Conservation (phyloP, 2,888 invertebrate species). For the Harpalus rufipes region DNA sequence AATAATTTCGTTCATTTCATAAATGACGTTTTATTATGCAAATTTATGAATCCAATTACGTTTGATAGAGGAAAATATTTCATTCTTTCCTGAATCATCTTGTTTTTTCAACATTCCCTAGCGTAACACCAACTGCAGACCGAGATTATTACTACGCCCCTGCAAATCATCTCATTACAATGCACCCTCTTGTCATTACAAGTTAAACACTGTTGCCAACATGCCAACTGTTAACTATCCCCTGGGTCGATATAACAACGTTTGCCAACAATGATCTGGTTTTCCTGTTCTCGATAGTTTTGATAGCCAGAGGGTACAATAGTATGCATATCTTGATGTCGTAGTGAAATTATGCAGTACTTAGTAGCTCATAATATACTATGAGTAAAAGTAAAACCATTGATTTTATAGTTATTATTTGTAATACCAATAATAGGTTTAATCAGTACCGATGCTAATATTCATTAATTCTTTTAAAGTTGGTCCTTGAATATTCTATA, state of each 20-base stretch:
- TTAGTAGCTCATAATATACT: too few relatives aligned
- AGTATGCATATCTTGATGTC: not conserved
- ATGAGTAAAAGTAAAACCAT: too few relatives aligned
- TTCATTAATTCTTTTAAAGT: too few relatives aligned
- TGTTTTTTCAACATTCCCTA: not conserved
- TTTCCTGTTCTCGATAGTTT: not conserved
- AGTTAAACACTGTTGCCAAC: conserved; percentile 1
- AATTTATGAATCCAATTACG: conserved; percentile 1
- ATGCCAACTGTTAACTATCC: not conserved
- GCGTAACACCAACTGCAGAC: not conserved
- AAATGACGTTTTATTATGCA: not conserved
- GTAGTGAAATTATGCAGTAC: too few relatives aligned
- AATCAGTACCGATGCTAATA: too few relatives aligned
- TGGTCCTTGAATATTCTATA: too few relatives aligned
- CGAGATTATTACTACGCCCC: not conserved
- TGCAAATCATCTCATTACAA: conserved; percentile 22
- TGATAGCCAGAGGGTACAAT: not conserved
- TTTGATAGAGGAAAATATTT: not conserved
- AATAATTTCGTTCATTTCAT: not conserved
- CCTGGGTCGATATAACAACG: conserved; percentile 7
- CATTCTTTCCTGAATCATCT: conserved; percentile 1
- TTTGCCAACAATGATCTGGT: conserved; percentile 11
- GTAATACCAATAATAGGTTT: too few relatives aligned
- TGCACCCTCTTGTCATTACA: conserved; percentile 27
- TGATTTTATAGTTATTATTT: too few relatives aligned